Evolutionary conservation across 2,113 vertebrate genomes (phyloP), one percentile per base, ranked within the genome.

Genomic region (Oncorhynchus nerka): DNA sequence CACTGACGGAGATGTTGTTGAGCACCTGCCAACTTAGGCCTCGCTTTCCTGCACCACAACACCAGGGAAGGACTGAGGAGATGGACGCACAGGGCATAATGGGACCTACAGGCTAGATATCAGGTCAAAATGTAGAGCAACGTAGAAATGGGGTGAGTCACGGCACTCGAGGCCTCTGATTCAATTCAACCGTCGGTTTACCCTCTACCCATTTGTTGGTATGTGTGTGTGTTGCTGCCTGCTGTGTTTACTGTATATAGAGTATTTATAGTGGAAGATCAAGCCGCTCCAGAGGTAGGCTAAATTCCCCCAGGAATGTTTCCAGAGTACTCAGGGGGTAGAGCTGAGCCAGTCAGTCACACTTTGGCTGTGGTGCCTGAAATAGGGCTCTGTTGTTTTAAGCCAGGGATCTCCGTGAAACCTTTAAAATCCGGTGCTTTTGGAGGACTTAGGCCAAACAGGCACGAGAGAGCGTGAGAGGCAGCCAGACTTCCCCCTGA

Each of bases 1-100:
- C 49, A 88, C 84, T 91, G 87, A 90, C 88, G 79, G 83, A 87
- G 86, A 87, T 73, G 81, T 82, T 84, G 84, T 83, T 85, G 83
- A 86, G 81, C 77, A 78, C 77, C 66, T 81, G 83, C 82, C 89
- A 85, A 86, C 81, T 84, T 84, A 75, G 85, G 72, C 64, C 83
- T 78, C 12, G 7, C 76, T 22, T n/a, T 77, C 73, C 72, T 70
- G n/a, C 75, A 80, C 75, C 69, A 22, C 69, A 55, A 67, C 75
- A 55, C 68, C 12, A 64, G 51, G 57, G 9, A 62, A 70, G 55
- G 34, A 70, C 45, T 11, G 9, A 55, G 72, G 59, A 62, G n/a
- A 62, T 62, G n/a, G 59, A 22, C 7, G 2, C 0, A 4, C 51
- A 55, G 19, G 7, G 59, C 59, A 62, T 9, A 62, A 24, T 22